Conservation (phyloP, 2,797 vertebrate species). For the Chrosomus eos region DNA sequence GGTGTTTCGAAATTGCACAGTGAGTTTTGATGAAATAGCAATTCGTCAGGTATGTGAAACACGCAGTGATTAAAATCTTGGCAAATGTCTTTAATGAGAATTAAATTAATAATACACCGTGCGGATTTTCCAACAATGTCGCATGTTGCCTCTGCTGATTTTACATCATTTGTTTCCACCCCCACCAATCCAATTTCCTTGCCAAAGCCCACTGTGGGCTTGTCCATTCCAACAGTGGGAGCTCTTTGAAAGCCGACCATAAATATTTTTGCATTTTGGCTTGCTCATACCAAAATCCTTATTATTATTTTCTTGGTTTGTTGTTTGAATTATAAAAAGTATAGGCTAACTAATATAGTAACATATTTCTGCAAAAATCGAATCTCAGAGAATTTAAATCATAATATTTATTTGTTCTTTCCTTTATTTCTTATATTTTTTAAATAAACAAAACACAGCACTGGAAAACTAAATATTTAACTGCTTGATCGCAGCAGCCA, state of each 20-base stretch:
- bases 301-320: not conserved
- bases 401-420: not conserved
- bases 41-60: constrained; percentile 21
- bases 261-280: constrained; percentile 9
- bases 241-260: constrained; percentile 9
- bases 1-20: not conserved
- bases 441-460: not conserved
- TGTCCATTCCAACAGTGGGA: constrained; percentile 64
- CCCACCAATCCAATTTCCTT: constrained; percentile 74
- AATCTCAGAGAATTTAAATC: too few species aligned
- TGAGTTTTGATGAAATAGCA: not conserved
- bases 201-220: constrained; percentile 63
- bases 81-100: constrained; percentile 36
- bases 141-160: constrained; percentile 78
- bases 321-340: not conserved
- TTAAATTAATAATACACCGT: constrained; percentile 44
- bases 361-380: not conserved
- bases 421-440: not conserved
- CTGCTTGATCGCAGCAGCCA: not conserved
- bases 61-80: constrained; percentile 51
- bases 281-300: not conserved
- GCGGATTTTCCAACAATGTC: constrained; percentile 58
- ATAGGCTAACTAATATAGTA: not conserved
- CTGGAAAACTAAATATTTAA: too few species aligned
- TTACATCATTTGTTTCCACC: constrained; percentile 79